Evolutionary conservation across 2,888 invertebrate species (phyloP).

Genomic region (Drosophila sordidapex): DNA sequence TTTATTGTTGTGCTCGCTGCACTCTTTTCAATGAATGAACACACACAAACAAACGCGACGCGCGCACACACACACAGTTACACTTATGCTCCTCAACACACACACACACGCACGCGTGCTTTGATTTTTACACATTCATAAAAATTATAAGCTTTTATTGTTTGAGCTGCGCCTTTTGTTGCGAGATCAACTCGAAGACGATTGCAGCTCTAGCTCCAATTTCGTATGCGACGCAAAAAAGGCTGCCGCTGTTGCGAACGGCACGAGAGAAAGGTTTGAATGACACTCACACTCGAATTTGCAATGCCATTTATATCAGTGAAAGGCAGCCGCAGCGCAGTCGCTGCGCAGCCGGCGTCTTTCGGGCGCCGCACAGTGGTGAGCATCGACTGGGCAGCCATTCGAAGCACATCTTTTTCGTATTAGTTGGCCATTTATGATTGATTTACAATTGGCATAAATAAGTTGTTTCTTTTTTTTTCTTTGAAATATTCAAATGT

Average conservation of each 20-base stretch:
- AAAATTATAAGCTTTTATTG: slow-evolving; percentile 67
- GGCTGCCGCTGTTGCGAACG: slow-evolving; percentile 35
- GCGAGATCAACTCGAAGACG: slow-evolving; percentile 38
- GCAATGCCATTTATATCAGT: slow-evolving; percentile 85
- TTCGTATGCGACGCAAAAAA: slow-evolving; percentile 52
- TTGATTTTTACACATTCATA: slow-evolving; percentile 67
- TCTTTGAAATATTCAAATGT: background rate
- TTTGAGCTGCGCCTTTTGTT: slow-evolving; percentile 46
- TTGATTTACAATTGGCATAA: background rate
- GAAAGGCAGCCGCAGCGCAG: slow-evolving; percentile 83
- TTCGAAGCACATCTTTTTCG: slow-evolving; percentile 1
- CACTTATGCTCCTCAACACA: slow-evolving; percentile 20
- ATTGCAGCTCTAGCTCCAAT: slow-evolving; percentile 57
- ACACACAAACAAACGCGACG: slow-evolving; percentile 27
- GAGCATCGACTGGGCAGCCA: slow-evolving; percentile 6
- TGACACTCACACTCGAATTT: slow-evolving; percentile 84
- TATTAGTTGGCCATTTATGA: background rate
- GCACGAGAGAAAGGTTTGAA: slow-evolving; percentile 84
- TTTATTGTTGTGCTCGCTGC: slow-evolving; percentile 53
- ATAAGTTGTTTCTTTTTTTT: background rate
- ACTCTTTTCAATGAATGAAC: slow-evolving; percentile 74
- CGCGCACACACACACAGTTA: slow-evolving; percentile 21
- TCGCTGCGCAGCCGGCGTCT: slow-evolving; percentile 42
- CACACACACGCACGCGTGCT: slow-evolving; percentile 35
- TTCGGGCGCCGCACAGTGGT: slow-evolving; percentile 63